Conservation (phyloP, 2,888 invertebrate genomes). For the Cerastoderma edule region DNA sequence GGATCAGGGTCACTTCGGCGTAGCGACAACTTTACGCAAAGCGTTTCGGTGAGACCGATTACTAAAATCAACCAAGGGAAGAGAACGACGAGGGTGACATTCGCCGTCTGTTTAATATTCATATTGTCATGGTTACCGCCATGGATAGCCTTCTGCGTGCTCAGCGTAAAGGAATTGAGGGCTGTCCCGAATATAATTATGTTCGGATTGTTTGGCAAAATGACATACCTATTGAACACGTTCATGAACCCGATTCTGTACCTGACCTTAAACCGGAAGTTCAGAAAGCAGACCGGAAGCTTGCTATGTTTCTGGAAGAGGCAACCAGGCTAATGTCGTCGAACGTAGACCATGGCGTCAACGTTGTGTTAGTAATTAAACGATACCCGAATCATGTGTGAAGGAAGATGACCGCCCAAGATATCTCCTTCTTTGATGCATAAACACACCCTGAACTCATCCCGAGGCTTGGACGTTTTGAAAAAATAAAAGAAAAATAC, state of each 20-base stretch:
- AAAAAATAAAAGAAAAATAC: too few species aligned
- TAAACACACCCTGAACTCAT: too few species aligned
- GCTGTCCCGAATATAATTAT: neutral
- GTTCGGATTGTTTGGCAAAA: slow-evolving; percentile 32
- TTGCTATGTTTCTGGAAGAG: slow-evolving; percentile 27
- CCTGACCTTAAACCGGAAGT: slow-evolving; percentile 30
- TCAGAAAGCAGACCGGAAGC: slow-evolving; percentile 10
- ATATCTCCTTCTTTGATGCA: too few species aligned
- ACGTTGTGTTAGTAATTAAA: too few species aligned
- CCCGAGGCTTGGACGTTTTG: too few species aligned
- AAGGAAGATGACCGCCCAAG: too few species aligned
- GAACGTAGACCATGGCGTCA: too few species aligned
- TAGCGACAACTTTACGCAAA: neutral
- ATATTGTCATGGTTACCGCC: slow-evolving; percentile 40
- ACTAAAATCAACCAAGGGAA: neutral
- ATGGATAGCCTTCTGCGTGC: slow-evolving; percentile 37
- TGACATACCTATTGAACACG: slow-evolving; percentile 42
- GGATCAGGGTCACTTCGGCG: neutral
- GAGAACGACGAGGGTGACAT: slow-evolving; percentile 39
- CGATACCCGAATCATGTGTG: too few species aligned
- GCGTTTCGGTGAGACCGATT: neutral
- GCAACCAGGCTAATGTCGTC: too few species aligned
- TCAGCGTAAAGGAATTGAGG: slow-evolving; percentile 1
- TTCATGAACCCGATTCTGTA: slow-evolving; percentile 47
- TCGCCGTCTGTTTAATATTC: slow-evolving; percentile 41